Evolutionary conservation across 2,797 vertebrate species (phyloP).

Genomic region (Artibeus lituratus): DNA sequence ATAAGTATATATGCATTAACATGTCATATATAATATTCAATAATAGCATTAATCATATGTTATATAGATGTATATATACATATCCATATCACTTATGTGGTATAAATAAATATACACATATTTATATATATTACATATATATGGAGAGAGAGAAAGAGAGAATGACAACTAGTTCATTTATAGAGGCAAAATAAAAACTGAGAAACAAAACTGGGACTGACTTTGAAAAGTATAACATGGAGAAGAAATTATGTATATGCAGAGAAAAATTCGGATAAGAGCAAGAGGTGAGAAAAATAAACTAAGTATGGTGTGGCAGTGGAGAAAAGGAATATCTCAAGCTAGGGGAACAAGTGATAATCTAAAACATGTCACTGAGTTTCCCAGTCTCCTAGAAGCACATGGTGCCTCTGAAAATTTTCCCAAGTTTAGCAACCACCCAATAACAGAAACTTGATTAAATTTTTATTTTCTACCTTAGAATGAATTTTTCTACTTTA

Average conservation of each 20-base stretch:
- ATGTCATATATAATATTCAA: background rate
- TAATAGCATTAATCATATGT: background rate
- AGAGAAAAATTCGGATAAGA: background rate
- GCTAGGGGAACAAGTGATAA: background rate
- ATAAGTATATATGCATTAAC: background rate
- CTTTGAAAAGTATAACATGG: background rate
- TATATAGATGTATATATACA: background rate
- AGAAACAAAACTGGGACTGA: background rate
- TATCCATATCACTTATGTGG: background rate
- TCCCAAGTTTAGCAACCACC: background rate
- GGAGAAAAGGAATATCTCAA: background rate
- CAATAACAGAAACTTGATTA: background rate
- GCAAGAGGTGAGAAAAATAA: background rate
- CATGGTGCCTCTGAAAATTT: background rate
- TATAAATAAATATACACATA: background rate
- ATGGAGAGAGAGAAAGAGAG: background rate
- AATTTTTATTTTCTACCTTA: conserved; percentile 13
- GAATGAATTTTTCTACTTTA: background rate
- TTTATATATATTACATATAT: background rate
- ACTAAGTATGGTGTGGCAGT: background rate
- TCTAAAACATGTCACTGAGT: background rate
- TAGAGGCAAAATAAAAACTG: background rate
- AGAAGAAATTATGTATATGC: background rate
- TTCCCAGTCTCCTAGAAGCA: background rate
- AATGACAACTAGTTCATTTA: background rate